Base-by-base conservation (phyloP, 2,888 invertebrate species). In the Stramonita haemastoma region DNA sequence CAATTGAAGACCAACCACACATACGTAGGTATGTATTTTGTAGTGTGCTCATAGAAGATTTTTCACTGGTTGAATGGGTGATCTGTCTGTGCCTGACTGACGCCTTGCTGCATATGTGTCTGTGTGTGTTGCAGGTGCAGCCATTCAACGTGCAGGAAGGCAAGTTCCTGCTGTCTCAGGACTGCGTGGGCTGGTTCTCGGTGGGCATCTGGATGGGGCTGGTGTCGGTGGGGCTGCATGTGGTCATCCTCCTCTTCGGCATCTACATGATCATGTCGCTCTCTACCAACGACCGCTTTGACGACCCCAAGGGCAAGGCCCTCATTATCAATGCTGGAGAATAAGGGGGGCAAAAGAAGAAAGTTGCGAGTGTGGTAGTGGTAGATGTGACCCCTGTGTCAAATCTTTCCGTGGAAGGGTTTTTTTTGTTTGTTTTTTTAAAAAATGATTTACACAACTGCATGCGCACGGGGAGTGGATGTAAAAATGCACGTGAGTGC, bases 251-350 rank as follows among this genome's bases (percentile, higher is more conserved):
- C 92, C 97, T 98, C 94, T 97, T 97, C 96, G 99, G 98, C 0
- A 97, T 99, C 89, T 97, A 97, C 93, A 98, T 99, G 98, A 97
- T 99, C 96, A 97, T 98, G 97, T 98, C 98, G 94, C 98, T 99
- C 93, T 98, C 98, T 94, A 99, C 99, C 66, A 99, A 98, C 98
- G 99, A 99, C 96, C 97, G 98, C 93, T 99, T 99, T 95, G 99
- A 99, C 96, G 99, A 99, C 96, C 98, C 99, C 36, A 99, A 99
- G 96, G 99, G 99, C 91, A 99, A 99, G 96, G 98, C 98, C 11
- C 98, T 99, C 66, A 94, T 95, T 32, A 95, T 96, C 36, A 94
- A 93, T 90, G 93, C 93, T 11, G 92, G 91, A 56, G 94, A 94
- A 56, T 94, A 93, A 56, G n/a, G n/a, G n/a, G n/a, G n/a, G n/a